Evolutionary conservation across 2,888 invertebrate species (phyloP), one percentile per base, ranked within the genome.

Genomic region (Clanis bilineata): DNA sequence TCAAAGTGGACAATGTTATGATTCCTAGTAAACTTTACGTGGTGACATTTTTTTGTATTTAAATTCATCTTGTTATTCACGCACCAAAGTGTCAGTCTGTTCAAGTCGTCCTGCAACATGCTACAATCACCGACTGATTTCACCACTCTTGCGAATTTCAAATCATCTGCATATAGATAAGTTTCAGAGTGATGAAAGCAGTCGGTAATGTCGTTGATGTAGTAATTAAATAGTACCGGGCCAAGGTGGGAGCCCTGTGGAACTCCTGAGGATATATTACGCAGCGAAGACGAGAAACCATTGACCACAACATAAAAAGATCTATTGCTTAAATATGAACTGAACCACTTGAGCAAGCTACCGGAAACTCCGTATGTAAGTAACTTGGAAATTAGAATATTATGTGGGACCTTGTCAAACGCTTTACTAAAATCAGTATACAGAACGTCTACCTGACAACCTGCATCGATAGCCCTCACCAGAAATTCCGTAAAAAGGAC

Each of bases 361-460:
- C 28, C 28, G 4, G 6, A 3, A 28, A 28, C 28, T 28, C 28
- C 60, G 23, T 39, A 60, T 15, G 28, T 28, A 39, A n/a, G 1
- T 7, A 60, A 25, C 23, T 60, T 60, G 15, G 7, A 10, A 23
- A 56, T 21, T 32, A 56, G 47, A 5, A 56, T 36, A 7, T 15
- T n/a, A 28, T 60, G 56, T n/a, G 60, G 41, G 6, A 59, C 55
- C 36, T 36, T 55, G 32, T 59, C 59, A 36, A 59, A 59, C 3
- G 59, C 59, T 25, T 60, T 60, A 28, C 47, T 47, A 39, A 60
- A 60, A 21, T 56, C 60, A 4, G 56, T 56, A n/a, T 60, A 60
- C 22, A 60, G 10, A 5, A 60, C 56, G 18, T 60, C 60, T 9
- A 22, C 41, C 38, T 60, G 60, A 7, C 39, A 23, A 23, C 47